A percentile compares a stretch with the other conserved stretches of the same genome.
These are phyloP conservation scores for Brienomyrus longianalis DNA, from an alignment of 2,113 vertebrate species.

Conservation along the genomic window DNA sequence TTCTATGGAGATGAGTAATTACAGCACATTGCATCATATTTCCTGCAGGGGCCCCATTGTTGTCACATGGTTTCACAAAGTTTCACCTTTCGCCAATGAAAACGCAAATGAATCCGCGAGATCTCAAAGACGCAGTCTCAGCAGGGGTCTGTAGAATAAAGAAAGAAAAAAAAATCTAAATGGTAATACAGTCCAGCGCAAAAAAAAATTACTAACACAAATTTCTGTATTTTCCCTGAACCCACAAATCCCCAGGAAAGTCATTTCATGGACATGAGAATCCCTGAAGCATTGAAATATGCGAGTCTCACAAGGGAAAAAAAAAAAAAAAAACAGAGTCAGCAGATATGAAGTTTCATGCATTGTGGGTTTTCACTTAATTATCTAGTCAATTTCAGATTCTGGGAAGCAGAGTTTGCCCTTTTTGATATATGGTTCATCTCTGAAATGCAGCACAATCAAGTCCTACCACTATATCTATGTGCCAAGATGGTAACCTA, in stretches of 20 bases:
- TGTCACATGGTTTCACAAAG: neutral
- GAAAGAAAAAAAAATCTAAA: neutral
- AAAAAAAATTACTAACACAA: neutral
- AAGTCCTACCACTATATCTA: neutral
- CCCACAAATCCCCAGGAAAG: neutral
- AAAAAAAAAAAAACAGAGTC: neutral
- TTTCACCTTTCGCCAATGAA: neutral
- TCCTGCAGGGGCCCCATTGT: neutral
- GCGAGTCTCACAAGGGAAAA: neutral
- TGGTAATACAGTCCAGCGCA: neutral
- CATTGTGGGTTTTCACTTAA: neutral
- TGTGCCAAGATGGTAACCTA: neutral
- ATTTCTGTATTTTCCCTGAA: neutral
- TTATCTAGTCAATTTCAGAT: neutral
- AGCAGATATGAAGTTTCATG: neutral
- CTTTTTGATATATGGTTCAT: neutral
- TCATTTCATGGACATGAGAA: neutral
- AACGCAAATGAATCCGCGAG: neutral
- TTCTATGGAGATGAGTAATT: neutral
- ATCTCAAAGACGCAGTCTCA: neutral
- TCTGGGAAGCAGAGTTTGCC: neutral
- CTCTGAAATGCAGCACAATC: neutral
- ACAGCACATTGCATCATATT: neutral
- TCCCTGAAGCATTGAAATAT: neutral
- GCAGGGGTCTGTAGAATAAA: neutral